phyloP scores from a whole-genome alignment of 2,888 invertebrate species.

The Amiota mariae region DNA sequence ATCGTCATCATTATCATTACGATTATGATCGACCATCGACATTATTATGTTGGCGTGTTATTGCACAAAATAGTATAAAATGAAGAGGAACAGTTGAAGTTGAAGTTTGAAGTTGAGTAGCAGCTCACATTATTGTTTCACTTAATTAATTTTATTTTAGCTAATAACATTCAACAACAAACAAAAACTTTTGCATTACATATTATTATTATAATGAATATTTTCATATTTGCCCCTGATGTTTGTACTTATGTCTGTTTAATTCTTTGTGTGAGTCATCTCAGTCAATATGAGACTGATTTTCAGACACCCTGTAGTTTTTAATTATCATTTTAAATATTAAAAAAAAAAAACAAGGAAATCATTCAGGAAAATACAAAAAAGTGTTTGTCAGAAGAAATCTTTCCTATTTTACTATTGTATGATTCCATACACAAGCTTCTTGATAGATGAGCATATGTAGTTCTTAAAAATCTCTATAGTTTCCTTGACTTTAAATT shows the following conservation, averaged over 20 bases:
- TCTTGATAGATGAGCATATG: too few relatives aligned
- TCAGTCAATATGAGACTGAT: background rate
- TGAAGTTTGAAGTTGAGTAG: conserved; percentile 3
- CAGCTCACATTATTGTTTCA: conserved; percentile 44
- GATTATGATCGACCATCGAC: too few relatives aligned
- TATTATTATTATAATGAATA: conserved; percentile 47
- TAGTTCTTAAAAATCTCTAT: too few relatives aligned
- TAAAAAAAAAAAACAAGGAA: background rate
- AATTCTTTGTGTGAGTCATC: background rate
- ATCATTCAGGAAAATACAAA: background rate
- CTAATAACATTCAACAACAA: conserved; percentile 25
- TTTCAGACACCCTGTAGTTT: too few relatives aligned
- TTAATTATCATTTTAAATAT: background rate
- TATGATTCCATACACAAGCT: too few relatives aligned
- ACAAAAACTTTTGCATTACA: conserved; percentile 27
- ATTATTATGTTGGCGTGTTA: too few relatives aligned
- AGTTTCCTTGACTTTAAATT: too few relatives aligned
- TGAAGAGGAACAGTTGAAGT: background rate
- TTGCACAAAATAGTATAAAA: too few relatives aligned
- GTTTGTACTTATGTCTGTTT: conserved; percentile 3
- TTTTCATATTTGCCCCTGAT: conserved; percentile 19
- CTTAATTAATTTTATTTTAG: conserved; percentile 59
- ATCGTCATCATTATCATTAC: too few relatives aligned
- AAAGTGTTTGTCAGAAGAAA: background rate
- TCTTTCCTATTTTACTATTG: too few relatives aligned